A percentile compares a stretch with the other conserved stretches of the same genome.
phyloP scores from a whole-genome alignment of 2,113 vertebrate species.

The Piprites chloris region DNA sequence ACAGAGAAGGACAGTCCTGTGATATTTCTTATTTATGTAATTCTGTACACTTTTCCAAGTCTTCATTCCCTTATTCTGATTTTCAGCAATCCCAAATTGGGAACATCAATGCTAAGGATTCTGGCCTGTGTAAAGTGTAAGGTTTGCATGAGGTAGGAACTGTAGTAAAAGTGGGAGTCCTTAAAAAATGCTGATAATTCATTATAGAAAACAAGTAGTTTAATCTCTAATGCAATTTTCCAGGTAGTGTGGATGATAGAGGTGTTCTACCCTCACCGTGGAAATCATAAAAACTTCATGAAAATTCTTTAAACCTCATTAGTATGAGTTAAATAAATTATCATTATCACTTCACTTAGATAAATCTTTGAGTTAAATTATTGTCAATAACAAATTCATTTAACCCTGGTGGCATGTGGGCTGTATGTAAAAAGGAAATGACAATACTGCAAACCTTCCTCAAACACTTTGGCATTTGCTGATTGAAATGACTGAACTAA shows the following conservation, averaged over 20 bases:
- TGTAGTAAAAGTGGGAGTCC: background rate
- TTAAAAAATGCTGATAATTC: background rate
- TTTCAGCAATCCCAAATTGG: constrained; percentile 5
- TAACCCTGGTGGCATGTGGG: background rate
- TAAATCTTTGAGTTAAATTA: background rate
- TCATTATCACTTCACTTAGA: no score
- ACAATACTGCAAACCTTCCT: background rate
- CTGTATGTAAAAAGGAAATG: background rate
- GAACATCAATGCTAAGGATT: background rate
- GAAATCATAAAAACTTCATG: background rate
- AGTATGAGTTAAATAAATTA: background rate
- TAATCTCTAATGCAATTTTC: background rate
- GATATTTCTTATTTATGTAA: no score
- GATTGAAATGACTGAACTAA: background rate
- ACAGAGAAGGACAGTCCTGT: no score
- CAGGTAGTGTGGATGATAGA: background rate
- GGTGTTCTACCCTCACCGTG: background rate
- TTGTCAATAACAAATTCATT: background rate
- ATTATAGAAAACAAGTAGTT: background rate
- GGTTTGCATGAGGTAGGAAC: background rate
- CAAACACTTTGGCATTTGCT: background rate
- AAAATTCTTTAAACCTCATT: background rate
- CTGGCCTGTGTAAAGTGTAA: background rate
- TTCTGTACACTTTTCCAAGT: background rate
- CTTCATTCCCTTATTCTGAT: constrained; percentile 6